Evolutionary conservation across 1,140 invertebrate species (phyloP), one percentile per base, ranked within the genome.

Genomic region (Lordiphosa collinella): DNA sequence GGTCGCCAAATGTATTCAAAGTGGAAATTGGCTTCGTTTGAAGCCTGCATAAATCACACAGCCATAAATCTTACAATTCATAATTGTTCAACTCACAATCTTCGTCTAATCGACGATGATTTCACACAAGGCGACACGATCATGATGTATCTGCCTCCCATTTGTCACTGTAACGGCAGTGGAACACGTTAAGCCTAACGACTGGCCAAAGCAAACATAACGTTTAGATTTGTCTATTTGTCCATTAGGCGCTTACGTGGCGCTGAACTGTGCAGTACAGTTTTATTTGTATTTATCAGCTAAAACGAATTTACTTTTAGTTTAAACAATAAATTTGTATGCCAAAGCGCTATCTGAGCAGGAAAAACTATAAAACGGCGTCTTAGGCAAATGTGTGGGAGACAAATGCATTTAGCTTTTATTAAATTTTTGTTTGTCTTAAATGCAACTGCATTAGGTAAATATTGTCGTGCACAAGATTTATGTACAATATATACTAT

Each of bases 71-170:
- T 67, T 57, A 11, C 31, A 47, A 43, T 37, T 37, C 22, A 16
- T 82, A 68, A 82, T 82, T 84, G 78, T 76, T 71, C 6, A 43
- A 40, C n/a, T 47, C 37, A 46, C 55, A 49, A 48, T 31, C 36
- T 34, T 11, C 9, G 41, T 29, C 25, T 43, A 47, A 58, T 66
- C 61, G 53, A 31, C 60, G 59, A 64, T 79, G 74, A 78, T 79
- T 72, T 63, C 74, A 72, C 54, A 52, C 74, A 38, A 35, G 14
- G 54, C 74, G 57, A 68, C 54, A 34, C 57, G 78, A 82, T 82
- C 76, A 84, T 84, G 76, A 82, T 82, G 59, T 84, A 82, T 84
- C 78, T 84, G 56, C 67, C 48, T 65, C 59, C 59, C 62, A 82
- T 82, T 82, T 82, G 76, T 82, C 78, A 76, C 49, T 60, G 70